Evolutionary conservation across 2,888 invertebrate species (phyloP), one percentile per base, ranked within the genome.

Genomic region (Creontiades dilutus): DNA sequence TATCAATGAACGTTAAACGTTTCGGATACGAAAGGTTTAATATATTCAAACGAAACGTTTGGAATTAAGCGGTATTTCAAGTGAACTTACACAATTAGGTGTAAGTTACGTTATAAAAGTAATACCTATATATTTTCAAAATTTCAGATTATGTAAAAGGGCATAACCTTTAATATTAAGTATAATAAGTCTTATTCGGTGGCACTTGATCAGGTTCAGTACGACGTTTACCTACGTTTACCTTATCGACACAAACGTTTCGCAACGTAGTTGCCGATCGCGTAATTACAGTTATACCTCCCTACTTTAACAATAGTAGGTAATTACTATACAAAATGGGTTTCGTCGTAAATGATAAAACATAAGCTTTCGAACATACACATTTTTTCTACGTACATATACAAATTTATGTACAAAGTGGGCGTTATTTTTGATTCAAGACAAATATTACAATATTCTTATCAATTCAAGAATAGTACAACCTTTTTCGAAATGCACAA

Each of bases 141-240:
- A 37, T 37, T 37, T 37, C 37, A 37, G 37, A 7, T 37, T 37
- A 37, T 37, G 37, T 37, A 37, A 37, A 37, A 37, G 7, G n/a
- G n/a, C n/a, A n/a, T n/a, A n/a, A n/a, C n/a, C 7, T 37, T 37
- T 85, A 28, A 57, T 61, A 86, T 47, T 52, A 23, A 82, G 52
- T 23, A 52, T 82, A 61, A 85, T 88, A 78, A 88, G 88, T 88
- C 88, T 88, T 88, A 88, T 88, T 88, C 88, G 88, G 88, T 88
- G 88, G 88, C 88, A 88, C 88, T 88, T 82, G 82, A 82, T 82
- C 52, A 27, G 82, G 19, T 82, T 68, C 23, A 68, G 11, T 23
- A 68, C 68, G 19, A 19, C 68, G 23, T 27, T 4, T 19, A 23
- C 37, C 37, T 37, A 37, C 37, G 37, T 37, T 37, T 37, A 37